These are phyloP conservation scores for Pteromalus puparum DNA, from an alignment of 1,140 invertebrate species.

Conservation along the genomic window DNA sequence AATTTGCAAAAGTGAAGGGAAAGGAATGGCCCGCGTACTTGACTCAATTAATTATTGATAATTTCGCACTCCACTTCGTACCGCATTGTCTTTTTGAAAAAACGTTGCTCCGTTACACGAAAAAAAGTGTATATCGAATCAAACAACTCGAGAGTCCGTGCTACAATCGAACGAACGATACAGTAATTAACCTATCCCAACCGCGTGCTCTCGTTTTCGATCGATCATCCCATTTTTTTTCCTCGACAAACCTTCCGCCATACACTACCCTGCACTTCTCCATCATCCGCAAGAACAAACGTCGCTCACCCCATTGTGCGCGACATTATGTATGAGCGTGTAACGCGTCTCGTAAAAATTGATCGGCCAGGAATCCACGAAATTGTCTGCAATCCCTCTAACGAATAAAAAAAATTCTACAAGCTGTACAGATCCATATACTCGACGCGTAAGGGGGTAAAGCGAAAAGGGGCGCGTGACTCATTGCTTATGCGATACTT, in stretches of 20 bases:
- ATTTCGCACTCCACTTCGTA: no score
- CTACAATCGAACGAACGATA: not conserved
- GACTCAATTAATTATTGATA: no score
- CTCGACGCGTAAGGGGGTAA: slow-evolving; percentile 2
- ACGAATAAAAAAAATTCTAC: not conserved
- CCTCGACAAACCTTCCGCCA: not conserved
- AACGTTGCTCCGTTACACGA: no score
- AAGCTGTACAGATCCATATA: not conserved
- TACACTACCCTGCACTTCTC: not conserved
- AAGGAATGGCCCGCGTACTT: no score
- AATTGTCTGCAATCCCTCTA: not conserved
- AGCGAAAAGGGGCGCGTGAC: slow-evolving; percentile 33
- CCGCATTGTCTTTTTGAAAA: no score
- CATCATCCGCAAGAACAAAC: slow-evolving; percentile 27
- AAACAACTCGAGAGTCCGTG: not conserved
- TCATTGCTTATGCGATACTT: slow-evolving; percentile 38
- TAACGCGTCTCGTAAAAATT: slow-evolving; percentile 43
- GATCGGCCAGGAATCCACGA: slow-evolving; percentile 19
- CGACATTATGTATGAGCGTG: slow-evolving; percentile 20
- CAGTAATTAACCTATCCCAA: slow-evolving; percentile 1
- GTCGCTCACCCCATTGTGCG: not conserved
- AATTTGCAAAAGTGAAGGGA: no score
- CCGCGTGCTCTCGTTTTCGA: not conserved
- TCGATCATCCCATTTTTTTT: slow-evolving; percentile 17
- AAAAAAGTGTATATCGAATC: no score